phyloP scores from a whole-genome alignment of 2,797 vertebrate genomes.

The Netta rufina region DNA sequence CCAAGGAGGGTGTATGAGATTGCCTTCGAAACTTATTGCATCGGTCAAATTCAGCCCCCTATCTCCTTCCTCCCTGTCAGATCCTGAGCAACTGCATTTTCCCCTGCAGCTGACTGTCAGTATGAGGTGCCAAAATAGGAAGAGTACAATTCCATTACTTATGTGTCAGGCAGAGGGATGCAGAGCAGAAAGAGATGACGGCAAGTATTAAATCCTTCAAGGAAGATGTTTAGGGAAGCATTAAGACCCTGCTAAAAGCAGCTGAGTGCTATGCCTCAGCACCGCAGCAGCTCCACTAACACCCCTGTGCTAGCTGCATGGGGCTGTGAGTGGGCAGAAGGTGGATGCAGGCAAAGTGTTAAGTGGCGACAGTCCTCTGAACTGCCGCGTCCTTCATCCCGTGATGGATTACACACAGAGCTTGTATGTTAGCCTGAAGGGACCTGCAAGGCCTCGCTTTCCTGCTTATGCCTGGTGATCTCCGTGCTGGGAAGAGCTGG shows the following conservation, averaged over 20 bases:
- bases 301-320: not conserved
- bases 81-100: not conserved
- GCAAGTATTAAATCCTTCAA: not conserved
- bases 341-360: rapidly evolving
- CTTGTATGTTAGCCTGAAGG: not conserved
- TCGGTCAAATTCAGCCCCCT: not conserved
- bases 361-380: not conserved
- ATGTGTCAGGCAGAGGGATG: not conserved
- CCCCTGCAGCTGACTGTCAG: not conserved
- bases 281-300: not conserved
- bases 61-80: not conserved
- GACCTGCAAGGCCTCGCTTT: not conserved
- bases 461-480: not conserved
- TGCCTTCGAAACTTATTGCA: not conserved
- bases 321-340: not conserved
- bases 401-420: not conserved
- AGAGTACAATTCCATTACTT: constrained; percentile 40
- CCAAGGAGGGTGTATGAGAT: not conserved
- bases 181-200: not conserved
- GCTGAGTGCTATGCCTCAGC: not conserved
- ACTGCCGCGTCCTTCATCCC: not conserved
- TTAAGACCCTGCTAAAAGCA: not conserved
- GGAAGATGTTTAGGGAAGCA: constrained; percentile 11
- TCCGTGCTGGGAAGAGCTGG: not conserved
- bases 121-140: not conserved